phyloP scores from a whole-genome alignment of 2,888 invertebrate genomes.

The Ochropacha duplaris region DNA sequence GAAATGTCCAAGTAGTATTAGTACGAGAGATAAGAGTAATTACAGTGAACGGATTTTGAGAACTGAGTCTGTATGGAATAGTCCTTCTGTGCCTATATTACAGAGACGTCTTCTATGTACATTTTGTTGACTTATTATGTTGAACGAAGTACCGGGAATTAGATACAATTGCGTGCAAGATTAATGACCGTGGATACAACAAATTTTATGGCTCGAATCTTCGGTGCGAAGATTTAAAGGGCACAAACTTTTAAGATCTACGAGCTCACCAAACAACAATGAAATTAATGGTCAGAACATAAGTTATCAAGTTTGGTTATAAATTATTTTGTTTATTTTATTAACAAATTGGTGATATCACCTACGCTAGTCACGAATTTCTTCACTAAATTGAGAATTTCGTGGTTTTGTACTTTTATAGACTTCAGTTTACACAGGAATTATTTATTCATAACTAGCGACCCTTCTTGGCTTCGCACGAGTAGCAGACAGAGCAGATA shows the following conservation, averaged over 20 bases:
- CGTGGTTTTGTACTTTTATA: not conserved
- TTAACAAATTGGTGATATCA: not conserved
- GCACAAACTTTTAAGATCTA: slow-evolving; percentile 5
- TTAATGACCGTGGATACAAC: slow-evolving; percentile 62
- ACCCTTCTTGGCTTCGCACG: no score
- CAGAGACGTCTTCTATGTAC: not conserved
- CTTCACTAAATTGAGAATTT: not conserved
- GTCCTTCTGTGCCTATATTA: not conserved
- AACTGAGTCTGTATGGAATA: not conserved
- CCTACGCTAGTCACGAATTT: not conserved
- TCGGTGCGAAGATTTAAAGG: slow-evolving; percentile 44
- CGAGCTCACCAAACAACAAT: not conserved
- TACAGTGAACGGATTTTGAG: not conserved
- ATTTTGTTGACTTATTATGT: slow-evolving; percentile 66
- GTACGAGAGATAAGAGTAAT: no score
- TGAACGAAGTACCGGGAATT: slow-evolving; percentile 63
- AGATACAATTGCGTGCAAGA: slow-evolving; percentile 68
- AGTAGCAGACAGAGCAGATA: no score
- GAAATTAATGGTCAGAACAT: slow-evolving; percentile 1
- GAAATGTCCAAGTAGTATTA: no score
- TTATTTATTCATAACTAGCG: no score
- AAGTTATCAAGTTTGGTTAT: not conserved
- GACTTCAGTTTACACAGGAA: no score
- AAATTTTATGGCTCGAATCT: slow-evolving; percentile 58
- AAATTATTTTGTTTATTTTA: slow-evolving; percentile 1